A percentile compares a stretch with the other conserved stretches of the same genome.
Conservation (phyloP, 2,113 vertebrate genomes). For the Condylura cristata region DNA sequence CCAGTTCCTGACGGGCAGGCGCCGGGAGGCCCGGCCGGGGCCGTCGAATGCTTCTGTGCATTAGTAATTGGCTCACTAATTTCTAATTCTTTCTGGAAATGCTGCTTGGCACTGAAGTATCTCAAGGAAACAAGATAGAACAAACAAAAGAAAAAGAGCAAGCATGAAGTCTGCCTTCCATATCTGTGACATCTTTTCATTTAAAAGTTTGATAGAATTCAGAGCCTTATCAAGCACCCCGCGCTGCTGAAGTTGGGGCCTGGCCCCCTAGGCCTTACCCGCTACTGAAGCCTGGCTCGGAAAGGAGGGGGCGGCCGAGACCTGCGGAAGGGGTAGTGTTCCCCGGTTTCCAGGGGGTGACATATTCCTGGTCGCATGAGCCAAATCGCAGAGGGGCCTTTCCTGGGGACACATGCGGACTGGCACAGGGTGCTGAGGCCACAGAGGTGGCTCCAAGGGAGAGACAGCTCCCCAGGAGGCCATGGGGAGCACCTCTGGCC, state of each 20-base stretch:
- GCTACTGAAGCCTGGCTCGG: fast-evolving
- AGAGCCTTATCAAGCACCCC: background rate
- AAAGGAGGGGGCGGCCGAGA: background rate
- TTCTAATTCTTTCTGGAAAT: background rate
- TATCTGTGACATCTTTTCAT: background rate
- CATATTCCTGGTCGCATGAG: fast-evolving
- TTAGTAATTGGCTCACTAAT: background rate
- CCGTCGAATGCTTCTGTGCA: fast-evolving
- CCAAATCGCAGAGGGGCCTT: background rate
- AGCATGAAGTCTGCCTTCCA: background rate
- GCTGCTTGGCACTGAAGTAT: background rate
- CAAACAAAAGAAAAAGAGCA: too few species aligned
- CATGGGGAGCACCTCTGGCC: background rate
- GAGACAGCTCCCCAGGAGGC: background rate
- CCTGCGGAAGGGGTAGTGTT: fast-evolving
- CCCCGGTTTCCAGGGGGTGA: background rate
- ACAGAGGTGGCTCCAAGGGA: background rate
- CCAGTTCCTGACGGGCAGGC: too few species aligned
- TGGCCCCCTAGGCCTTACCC: background rate
- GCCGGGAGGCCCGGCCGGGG: fast-evolving
- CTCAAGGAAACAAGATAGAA: background rate
- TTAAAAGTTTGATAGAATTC: background rate
- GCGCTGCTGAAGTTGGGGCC: fast-evolving
- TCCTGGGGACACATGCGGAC: fast-evolving
- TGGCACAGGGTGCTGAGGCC: fast-evolving